Base-by-base conservation (phyloP, 2,888 invertebrate genomes). In the Willowsia nigromaculata region DNA sequence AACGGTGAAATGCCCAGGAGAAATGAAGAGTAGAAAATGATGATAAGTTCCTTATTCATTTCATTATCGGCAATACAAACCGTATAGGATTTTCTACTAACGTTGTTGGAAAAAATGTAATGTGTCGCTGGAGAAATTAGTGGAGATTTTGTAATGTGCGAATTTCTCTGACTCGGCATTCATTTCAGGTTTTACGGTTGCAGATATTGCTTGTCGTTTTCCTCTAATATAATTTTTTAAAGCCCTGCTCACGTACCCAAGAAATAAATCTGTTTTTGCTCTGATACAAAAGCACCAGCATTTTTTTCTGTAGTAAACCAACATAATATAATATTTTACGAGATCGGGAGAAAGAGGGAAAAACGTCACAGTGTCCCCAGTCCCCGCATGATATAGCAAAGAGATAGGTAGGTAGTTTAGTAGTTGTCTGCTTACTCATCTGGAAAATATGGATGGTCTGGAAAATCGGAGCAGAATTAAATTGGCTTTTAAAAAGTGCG, bases 1-100 rank as follows among this genome's bases (percentile, higher is more conserved):
- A 59, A 86, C 71, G 78, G 80, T 56, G 27, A 81, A 80, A 87
- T 87, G 80, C 81, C 71, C 80, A 22, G 6, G 87, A 87, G 87
- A 81, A 87, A 81, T 81, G 47, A 71, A 87, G 43, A 40, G 13
- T 4, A 4, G 13, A 15, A 2, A 18, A 74, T 5, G 25, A 13
- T 4, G 30, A 50, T 15, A 2, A 68, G 37, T 33, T 68, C n/a
- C 33, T 33, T 68, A 33, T n/a, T n/a, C n/a, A n/a, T n/a, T 68
- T 33, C 27, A 37, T 68, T 68, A 37, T 18, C n/a, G n/a, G n/a
- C n/a, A n/a, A n/a, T n/a, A n/a, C n/a, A n/a, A n/a, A n/a, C n/a
- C n/a, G n/a, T n/a, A n/a, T n/a, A n/a, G n/a, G n/a, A n/a, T n/a
- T n/a, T n/a, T n/a, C n/a, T n/a, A n/a, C n/a, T n/a, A n/a, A n/a